Evolutionary conservation across 1,140 invertebrate species (phyloP).

Genomic region (Achroia grisella): DNA sequence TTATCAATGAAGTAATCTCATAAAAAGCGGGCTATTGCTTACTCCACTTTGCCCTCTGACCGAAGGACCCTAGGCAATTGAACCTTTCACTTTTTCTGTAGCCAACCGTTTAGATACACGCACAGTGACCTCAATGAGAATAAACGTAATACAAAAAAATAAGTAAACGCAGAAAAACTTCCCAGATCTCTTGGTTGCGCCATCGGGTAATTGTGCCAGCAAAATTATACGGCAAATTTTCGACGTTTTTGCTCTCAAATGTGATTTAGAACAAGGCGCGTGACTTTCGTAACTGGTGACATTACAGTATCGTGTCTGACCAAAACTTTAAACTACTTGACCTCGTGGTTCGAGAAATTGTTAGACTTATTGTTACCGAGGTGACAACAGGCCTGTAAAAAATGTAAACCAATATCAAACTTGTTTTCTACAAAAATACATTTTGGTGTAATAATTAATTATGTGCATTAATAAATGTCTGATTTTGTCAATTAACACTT

Average conservation of each 20-base stretch:
- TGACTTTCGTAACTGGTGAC: constrained; percentile 44
- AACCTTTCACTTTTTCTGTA: constrained; percentile 22
- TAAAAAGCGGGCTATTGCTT: constrained; percentile 2
- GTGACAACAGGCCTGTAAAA: background rate
- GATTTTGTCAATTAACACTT: no score
- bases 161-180: constrained; percentile 21
- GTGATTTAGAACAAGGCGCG: constrained; percentile 39
- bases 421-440: background rate
- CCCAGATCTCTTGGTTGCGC: constrained; percentile 17
- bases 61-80: constrained; percentile 10
- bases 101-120: constrained; percentile 8
- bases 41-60: constrained; percentile 16
- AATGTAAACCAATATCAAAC: background rate
- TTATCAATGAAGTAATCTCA: constrained; percentile 1
- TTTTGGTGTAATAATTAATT: background rate
- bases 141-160: constrained; percentile 10
- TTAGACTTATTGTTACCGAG: background rate
- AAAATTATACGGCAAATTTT: constrained; percentile 32
- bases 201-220: constrained; percentile 24
- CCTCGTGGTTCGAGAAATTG: constrained; percentile 20
- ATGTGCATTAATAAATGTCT: background rate
- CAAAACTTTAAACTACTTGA: constrained; percentile 40
- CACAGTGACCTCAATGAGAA: constrained; percentile 21
- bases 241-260: constrained; percentile 41
- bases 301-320: constrained; percentile 42